Evolutionary conservation across 2,797 vertebrate species (phyloP), one percentile per base, ranked within the genome.

Genomic region (Danio jaintianensis): DNA sequence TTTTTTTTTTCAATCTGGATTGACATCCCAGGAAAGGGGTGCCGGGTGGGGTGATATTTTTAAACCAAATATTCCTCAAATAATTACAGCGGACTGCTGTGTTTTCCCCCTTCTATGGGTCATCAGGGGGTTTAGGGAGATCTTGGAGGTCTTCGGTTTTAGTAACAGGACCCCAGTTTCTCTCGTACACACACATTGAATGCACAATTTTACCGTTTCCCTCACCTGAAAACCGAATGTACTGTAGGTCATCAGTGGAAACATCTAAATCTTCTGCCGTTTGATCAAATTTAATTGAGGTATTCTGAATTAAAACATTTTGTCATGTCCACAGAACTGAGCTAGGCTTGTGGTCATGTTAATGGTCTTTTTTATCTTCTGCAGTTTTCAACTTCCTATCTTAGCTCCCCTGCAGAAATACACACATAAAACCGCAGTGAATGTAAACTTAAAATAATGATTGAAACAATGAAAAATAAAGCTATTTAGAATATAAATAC

Each of bases 11-110:
- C 63, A 85, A 78, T 53, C 83, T 86, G 91, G 91, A 93, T 91
- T 94, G 92, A 94, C 91, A 84, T 91, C 89, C 91, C 90, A 90
- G 93, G 90, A 93, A 93, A 93, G 90, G 91, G 92, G 89, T 92
- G 90, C 90, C 88, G 89, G 22, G 89, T 92, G 90, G 89, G 90
- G 88, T 91, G 88, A 92, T 94, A 93, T 94, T 94, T 94, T 94
- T 92, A 94, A 91, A 94, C 90, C 92, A 94, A 94, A 95, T 92
- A 94, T 75, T 86, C 79, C 78, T 70, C 16, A 48, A 81, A 69
- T 82, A 75, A 84, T 86, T 82, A 78, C 42, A 55, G 45, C 12
- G 58, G 73, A 77, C 70, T 53, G 61, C 42, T 66, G 64, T 11
- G 43, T 55, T 50, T 75, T 78, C 72, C 36, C 48, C 47, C 75